Base-by-base conservation (phyloP, 2,888 invertebrate genomes). In the Sipunculus nudus region DNA sequence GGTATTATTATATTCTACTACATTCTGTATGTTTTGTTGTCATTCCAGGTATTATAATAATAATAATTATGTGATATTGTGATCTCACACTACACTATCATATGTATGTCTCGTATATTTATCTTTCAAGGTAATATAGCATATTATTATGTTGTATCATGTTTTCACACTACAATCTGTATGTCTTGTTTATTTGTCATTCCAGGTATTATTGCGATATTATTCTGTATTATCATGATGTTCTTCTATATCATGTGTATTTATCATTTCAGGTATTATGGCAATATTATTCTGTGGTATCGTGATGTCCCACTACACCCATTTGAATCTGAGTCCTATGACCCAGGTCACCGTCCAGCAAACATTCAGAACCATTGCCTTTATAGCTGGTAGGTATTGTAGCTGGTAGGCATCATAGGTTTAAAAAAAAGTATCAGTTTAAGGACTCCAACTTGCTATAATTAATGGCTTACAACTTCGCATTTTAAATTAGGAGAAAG, bases 301-400 rank as follows among this genome's bases (percentile, higher is more conserved):
- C 78, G 96, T 97, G 1, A 99, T 99, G 99, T 97, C 97, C 0
- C 99, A 99, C 84, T 99, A 99, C 84, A 98, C 98, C 16, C 99
- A 99, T 87, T 94, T 94, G 79, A 99, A 99, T 84, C 86, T 99
- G 43, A 97, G 97, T 0, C 97, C 98, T 0, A 92, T 99, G 23
- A 97, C 98, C 0, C 99, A 99, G 86, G 96, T 99, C 53, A 98
- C 98, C 4, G 97, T 99, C 92, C 97, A 98, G 83, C 97, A 98
- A 85, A 98, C 97, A 0, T 94, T 99, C 89, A 88, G 96, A 77
- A 98, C 98, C 0, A 86, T 99, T 61, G 93, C 99, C 2, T 98
- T 99, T 79, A 96, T 98, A 68, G 97, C 87, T 61, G 87, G 87
- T 86, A 75, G 67, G 72, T 71, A 56, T 10, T n/a, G n/a, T n/a